Conservation (phyloP, 2,888 invertebrate genomes). For the Eristalis arbustorum region DNA sequence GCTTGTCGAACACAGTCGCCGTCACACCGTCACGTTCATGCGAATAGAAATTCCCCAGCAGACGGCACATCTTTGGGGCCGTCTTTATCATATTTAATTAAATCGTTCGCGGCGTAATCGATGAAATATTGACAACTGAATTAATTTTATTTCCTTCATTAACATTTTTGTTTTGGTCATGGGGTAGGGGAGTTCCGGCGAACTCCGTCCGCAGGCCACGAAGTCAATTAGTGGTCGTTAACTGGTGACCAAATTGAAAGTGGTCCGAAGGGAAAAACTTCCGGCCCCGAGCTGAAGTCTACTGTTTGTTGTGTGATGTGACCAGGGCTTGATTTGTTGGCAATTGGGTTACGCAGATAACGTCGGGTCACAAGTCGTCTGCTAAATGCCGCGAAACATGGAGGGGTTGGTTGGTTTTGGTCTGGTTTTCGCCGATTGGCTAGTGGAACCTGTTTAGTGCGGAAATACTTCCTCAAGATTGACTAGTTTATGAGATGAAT, state of each 20-base stretch:
- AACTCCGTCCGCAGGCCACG: background rate
- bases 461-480: too few species aligned
- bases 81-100: constrained; percentile 36
- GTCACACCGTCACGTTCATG: background rate
- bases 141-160: constrained; percentile 50
- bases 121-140: constrained; percentile 39
- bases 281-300: background rate
- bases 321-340: background rate
- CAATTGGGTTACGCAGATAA: background rate
- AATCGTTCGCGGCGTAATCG: constrained; percentile 37
- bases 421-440: too few species aligned
- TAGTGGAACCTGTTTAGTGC: too few species aligned
- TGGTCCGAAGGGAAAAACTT: background rate
- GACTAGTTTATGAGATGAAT: too few species aligned
- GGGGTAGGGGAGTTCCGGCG: background rate
- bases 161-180: constrained; percentile 48
- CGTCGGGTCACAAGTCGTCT: background rate
- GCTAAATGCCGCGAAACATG: too few species aligned
- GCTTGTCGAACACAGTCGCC: background rate
- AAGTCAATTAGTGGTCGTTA: background rate
- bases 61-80: background rate
- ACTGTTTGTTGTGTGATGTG: background rate
- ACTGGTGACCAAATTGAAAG: background rate
- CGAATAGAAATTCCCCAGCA: background rate
- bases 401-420: too few species aligned